phyloP scores from a whole-genome alignment of 2,797 vertebrate genomes.

The Antennarius maculatus region DNA sequence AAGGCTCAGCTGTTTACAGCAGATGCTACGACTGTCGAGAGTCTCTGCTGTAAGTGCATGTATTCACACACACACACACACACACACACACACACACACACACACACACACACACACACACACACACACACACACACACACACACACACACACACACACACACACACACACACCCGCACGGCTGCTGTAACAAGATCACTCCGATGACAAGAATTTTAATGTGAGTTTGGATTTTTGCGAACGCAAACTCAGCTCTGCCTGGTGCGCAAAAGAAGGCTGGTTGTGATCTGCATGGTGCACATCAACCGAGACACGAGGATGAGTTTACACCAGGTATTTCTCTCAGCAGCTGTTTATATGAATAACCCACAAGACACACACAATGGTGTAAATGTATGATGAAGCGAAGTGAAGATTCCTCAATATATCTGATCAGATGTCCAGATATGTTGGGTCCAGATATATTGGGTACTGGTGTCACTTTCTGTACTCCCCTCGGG shows the following conservation, averaged over 20 bases:
- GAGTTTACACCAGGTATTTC: neutral
- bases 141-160: slow-evolving; percentile 1
- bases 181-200: slow-evolving; percentile 53
- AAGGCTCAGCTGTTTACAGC: slow-evolving; percentile 50
- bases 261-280: slow-evolving; percentile 6
- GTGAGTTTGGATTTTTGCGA: slow-evolving; percentile 34
- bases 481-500: slow-evolving; percentile 19
- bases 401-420: no score
- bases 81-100: slow-evolving; percentile 18
- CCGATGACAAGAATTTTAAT: slow-evolving; percentile 46
- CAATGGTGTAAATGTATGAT: no score
- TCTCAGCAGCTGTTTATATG: slow-evolving; percentile 2
- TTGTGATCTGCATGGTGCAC: no score
- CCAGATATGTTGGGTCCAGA: no score
- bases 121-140: slow-evolving; percentile 36
- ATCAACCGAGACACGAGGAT: no score
- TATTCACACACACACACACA: slow-evolving; percentile 28
- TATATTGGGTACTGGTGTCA: no score
- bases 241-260: neutral
- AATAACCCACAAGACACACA: no score
- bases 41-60: slow-evolving; percentile 36
- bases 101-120: neutral
- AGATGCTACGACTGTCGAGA: slow-evolving; percentile 43
- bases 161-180: slow-evolving; percentile 23
- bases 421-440: no score